Conservation (phyloP, 2,113 vertebrate genomes). For the Bolborhynchus lineola region DNA sequence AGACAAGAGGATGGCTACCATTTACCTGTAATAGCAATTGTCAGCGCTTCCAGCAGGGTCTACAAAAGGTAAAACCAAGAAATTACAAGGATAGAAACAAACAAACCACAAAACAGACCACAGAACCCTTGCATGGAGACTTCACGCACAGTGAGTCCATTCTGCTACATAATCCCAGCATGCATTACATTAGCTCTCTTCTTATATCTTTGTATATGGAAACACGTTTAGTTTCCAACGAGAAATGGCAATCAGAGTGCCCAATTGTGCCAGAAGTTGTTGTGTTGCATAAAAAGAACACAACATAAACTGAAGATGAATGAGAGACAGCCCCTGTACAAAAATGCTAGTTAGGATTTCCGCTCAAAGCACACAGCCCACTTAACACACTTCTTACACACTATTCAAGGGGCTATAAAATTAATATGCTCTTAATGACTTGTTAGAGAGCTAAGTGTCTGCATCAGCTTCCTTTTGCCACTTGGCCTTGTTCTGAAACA, state of each 20-base stretch:
- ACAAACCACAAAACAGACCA: background rate
- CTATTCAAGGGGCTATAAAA: background rate
- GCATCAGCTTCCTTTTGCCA: background rate
- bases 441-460: background rate
- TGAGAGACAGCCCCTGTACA: background rate
- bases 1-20: background rate
- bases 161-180: background rate
- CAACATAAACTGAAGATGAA: background rate
- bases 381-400: background rate
- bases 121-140: background rate
- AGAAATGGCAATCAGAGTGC: background rate
- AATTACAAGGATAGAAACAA: background rate
- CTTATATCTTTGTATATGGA: background rate
- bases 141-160: background rate
- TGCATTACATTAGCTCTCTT: background rate
- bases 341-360: background rate
- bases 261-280: background rate
- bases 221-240: background rate
- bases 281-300: background rate
- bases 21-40: constrained; percentile 87
- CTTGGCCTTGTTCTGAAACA: background rate
- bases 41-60: constrained; percentile 89
- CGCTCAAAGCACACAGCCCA: background rate
- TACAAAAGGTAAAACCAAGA: constrained; percentile 59
- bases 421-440: background rate